These are phyloP conservation scores for Siniperca scherzeri DNA, from an alignment of 2,797 vertebrate genomes.

Conservation along the genomic window DNA sequence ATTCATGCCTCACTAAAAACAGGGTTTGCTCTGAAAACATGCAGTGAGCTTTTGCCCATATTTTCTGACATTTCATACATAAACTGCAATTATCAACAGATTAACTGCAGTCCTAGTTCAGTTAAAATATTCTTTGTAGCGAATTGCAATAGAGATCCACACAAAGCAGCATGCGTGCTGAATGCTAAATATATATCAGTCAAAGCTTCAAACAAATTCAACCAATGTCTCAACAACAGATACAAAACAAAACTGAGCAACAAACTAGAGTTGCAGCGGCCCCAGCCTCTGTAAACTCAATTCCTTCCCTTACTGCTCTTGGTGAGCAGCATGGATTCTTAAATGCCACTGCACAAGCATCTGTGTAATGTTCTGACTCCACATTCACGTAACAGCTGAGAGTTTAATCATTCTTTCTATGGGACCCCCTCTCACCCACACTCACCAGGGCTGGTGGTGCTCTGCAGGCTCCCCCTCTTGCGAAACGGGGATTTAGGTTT, in stretches of 20 bases:
- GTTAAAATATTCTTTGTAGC: neutral
- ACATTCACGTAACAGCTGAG: conserved; percentile 10
- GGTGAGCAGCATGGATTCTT: conserved; percentile 28
- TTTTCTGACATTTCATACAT: conserved; percentile 7
- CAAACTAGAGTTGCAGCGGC: conserved; percentile 6
- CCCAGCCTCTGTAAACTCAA: conserved; percentile 5
- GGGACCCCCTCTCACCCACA: conserved; percentile 54
- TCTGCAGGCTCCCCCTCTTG: conserved; percentile 90
- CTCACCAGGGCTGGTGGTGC: conserved; percentile 89
- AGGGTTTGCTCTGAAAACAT: neutral
- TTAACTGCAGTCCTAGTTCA: neutral
- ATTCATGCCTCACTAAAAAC: neutral
- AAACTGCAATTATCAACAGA: neutral
- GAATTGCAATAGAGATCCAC: neutral
- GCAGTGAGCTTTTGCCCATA: neutral
- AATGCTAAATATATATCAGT: conserved; percentile 18
- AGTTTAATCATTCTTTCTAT: conserved; percentile 28
- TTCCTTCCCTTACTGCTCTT: conserved; percentile 4
- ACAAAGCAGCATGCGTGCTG: neutral
- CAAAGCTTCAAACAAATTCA: conserved; percentile 22
- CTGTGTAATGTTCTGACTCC: conserved; percentile 12
- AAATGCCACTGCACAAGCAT: conserved; percentile 37
- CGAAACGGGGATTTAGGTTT: conserved; percentile 84
- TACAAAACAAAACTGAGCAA: neutral
- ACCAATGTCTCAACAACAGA: neutral